Evolutionary conservation across 2,113 vertebrate species (phyloP).

Genomic region (Syngnathoides biaculeatus): DNA sequence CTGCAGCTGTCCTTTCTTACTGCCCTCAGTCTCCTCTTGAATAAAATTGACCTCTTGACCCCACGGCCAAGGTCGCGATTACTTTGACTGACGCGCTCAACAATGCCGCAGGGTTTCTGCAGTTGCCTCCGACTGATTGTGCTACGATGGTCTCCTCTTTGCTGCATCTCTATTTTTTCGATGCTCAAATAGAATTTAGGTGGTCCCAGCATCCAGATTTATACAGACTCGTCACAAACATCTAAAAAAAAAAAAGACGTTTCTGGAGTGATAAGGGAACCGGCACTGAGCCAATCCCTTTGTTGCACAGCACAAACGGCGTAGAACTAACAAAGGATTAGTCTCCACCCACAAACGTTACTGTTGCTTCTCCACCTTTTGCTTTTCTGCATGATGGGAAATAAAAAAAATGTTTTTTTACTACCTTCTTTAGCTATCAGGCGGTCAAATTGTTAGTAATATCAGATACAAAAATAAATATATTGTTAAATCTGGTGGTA

Average conservation of each 20-base stretch:
- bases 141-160: neutral
- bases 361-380: neutral
- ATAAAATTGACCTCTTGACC: too few species aligned
- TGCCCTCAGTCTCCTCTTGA: too few species aligned
- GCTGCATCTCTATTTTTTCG: neutral
- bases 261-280: neutral
- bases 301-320: slow-evolving; percentile 1
- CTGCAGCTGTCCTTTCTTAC: too few species aligned
- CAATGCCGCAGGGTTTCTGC: too few species aligned
- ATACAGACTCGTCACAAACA: neutral
- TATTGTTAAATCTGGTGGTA: too few species aligned
- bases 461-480: too few species aligned
- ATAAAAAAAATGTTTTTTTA: neutral
- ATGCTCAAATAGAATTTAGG: neutral
- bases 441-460: neutral
- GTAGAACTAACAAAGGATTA: slow-evolving; percentile 11
- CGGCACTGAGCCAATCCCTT: slow-evolving; percentile 8
- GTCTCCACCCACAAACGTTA: slow-evolving; percentile 2
- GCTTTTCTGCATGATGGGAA: neutral
- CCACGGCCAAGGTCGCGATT: too few species aligned
- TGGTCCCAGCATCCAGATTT: neutral
- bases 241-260: neutral
- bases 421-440: neutral
- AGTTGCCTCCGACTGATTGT: neutral
- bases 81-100: too few species aligned